phyloP scores from a whole-genome alignment of 2,888 invertebrate genomes.

The Crocallis elinguaria region DNA sequence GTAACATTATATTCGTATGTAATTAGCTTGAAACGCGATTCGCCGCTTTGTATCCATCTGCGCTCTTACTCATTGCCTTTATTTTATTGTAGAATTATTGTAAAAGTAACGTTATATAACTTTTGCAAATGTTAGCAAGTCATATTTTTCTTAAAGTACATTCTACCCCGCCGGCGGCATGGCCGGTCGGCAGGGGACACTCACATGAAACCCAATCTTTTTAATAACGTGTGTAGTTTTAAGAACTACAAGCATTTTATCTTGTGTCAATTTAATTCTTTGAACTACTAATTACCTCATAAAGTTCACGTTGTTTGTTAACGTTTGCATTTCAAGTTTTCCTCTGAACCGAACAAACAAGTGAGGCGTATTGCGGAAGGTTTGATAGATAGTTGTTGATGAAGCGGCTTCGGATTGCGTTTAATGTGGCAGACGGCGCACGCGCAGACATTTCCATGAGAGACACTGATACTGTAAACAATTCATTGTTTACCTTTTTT shows the following conservation, averaged over 20 bases:
- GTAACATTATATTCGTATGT: slow-evolving; percentile 55
- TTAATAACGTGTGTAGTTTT: background rate
- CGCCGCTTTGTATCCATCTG: slow-evolving; percentile 19
- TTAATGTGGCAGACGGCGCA: slow-evolving; percentile 23
- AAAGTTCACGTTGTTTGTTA: slow-evolving; percentile 10
- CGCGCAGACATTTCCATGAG: slow-evolving; percentile 1
- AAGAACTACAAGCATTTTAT: background rate
- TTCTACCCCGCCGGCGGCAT: too few relatives aligned
- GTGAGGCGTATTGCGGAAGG: slow-evolving; percentile 14
- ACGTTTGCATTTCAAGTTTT: slow-evolving; percentile 22
- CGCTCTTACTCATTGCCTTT: slow-evolving; percentile 10
- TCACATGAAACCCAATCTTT: too few relatives aligned
- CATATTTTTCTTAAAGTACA: too few relatives aligned
- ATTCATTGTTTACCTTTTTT: background rate
- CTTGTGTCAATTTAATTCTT: background rate
- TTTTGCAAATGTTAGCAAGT: slow-evolving; percentile 8
- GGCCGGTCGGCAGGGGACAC: too few relatives aligned
- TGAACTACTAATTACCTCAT: slow-evolving; percentile 8
- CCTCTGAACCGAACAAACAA: slow-evolving; percentile 1
- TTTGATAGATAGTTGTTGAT: slow-evolving; percentile 47
- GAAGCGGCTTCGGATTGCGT: slow-evolving; percentile 38
- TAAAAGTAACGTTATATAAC: background rate
- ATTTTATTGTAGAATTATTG: background rate
- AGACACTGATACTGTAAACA: slow-evolving; percentile 3
- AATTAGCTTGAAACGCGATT: slow-evolving; percentile 26